A percentile compares a stretch with the other conserved stretches of the same genome.
Conservation (phyloP, 2,113 vertebrate species). For the Elanoides forficatus region DNA sequence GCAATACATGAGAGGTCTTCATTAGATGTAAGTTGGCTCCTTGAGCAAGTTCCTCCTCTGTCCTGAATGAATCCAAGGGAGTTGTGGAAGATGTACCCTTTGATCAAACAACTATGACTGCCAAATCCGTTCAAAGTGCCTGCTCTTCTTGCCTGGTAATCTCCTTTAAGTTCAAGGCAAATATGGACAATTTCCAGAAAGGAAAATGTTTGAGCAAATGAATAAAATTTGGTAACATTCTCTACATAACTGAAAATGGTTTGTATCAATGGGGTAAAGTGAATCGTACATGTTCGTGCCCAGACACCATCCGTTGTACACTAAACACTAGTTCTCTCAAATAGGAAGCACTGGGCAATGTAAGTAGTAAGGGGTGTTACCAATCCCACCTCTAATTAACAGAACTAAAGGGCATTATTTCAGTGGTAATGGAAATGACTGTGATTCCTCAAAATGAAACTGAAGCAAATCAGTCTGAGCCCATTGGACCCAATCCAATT, state of each 20-base stretch:
- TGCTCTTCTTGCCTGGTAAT: not conserved
- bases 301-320: not conserved
- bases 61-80: not conserved
- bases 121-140: not conserved
- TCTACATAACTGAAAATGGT: not conserved
- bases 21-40: not conserved
- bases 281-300: not conserved
- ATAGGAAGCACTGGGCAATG: not conserved
- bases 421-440: not conserved
- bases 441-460: conserved; percentile 23
- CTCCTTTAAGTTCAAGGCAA: not conserved
- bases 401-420: conserved; percentile 5
- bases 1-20: not conserved
- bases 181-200: not conserved
- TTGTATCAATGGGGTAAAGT: not conserved
- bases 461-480: conserved; percentile 41
- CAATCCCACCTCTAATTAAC: conserved; percentile 1
- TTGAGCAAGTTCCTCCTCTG: not conserved
- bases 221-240: not conserved
- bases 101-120: not conserved
- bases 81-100: not conserved
- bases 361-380: not conserved
- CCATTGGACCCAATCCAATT: conserved; percentile 46
- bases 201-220: not conserved
- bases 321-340: not conserved